Base-by-base conservation (phyloP, 2,113 vertebrate species). In the Carassius gibelio region DNA sequence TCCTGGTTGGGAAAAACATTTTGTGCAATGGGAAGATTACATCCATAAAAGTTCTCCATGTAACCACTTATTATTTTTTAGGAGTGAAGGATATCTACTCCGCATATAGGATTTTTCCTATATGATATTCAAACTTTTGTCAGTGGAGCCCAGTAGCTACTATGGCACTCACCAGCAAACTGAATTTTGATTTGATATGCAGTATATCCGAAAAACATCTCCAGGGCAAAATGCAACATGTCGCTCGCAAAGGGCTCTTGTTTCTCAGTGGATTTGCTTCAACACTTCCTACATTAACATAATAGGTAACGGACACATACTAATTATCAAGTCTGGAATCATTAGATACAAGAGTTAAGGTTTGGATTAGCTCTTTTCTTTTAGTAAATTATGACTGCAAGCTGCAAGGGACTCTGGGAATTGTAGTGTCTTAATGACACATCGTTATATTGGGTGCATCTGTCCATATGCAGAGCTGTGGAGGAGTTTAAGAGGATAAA, bases 321-420 rank as follows among this genome's bases (percentile, higher is more conserved):
- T 72, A 48, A 74, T 74, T 13, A 23, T 74, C 21, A 23, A 52
- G 68, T 38, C 30, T 30, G 1, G 30, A 30, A 30, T 30, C 30
- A 30, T 30, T 30, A 30, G 30, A 30, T 30, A 30, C 30, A 30
- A 30, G 30, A 30, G 17, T 71, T 21, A 10, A 42, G 8, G 19
- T 42, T 6, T 13, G n/a, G 15, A 10, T 1, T 8, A 8, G 64
- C 5, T 17, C 21, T 2, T 30, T 30, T 30, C 30, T 30, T 38
- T 62, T 30, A 75, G 50, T 11, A 36, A 38, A 14, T 26, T 7
- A 34, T 68, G 26, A 42, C 23, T 61, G 69, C 59, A 61, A 42
- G 26, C 13, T 55, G 17, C 62, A 74, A n/a, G 81, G 68, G 34
- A 55, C 55, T 74, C 26, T 84, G 72, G 82, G 57, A 84, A 75